Percentiles rank a stretch among this genome's conserved stretches.
These are phyloP conservation scores for Autographa pulchrina DNA, from an alignment of 2,888 invertebrate genomes.

Conservation along the genomic window DNA sequence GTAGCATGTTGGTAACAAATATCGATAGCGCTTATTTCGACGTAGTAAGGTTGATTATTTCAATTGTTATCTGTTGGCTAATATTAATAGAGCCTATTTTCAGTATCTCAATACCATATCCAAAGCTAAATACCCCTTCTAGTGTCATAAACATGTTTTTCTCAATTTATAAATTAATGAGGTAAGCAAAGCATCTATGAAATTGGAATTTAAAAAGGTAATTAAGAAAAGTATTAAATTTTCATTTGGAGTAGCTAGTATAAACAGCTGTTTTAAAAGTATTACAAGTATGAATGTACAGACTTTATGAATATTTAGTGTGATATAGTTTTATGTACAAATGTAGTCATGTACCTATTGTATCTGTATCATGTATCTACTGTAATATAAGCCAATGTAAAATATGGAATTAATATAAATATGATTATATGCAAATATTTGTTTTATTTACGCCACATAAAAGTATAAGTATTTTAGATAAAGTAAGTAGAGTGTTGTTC, in stretches of 20 bases:
- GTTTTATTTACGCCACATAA: slow-evolving; percentile 34
- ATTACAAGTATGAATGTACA: slow-evolving; percentile 57
- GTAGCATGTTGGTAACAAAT: background rate
- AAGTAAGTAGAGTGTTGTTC: background rate
- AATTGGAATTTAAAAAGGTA: background rate
- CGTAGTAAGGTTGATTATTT: too few relatives aligned
- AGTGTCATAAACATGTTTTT: too few relatives aligned
- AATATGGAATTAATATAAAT: slow-evolving; percentile 51
- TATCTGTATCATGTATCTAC: slow-evolving; percentile 46
- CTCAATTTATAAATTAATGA: too few relatives aligned
- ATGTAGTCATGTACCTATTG: slow-evolving; percentile 44
- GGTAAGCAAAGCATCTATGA: too few relatives aligned
- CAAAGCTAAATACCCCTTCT: too few relatives aligned
- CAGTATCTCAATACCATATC: too few relatives aligned
- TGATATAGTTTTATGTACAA: slow-evolving; percentile 49
- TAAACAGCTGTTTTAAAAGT: slow-evolving; percentile 16
- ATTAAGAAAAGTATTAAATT: background rate
- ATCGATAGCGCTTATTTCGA: too few relatives aligned
- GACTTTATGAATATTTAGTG: slow-evolving; percentile 40
- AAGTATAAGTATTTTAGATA: background rate
- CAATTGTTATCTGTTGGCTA: too few relatives aligned
- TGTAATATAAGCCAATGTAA: slow-evolving; percentile 47
- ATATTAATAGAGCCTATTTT: too few relatives aligned
- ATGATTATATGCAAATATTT: slow-evolving; percentile 44
- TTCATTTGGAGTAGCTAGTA: slow-evolving; percentile 8